Base-by-base conservation (phyloP, 2,888 invertebrate genomes). In the Heteromyza rotundicornis region DNA sequence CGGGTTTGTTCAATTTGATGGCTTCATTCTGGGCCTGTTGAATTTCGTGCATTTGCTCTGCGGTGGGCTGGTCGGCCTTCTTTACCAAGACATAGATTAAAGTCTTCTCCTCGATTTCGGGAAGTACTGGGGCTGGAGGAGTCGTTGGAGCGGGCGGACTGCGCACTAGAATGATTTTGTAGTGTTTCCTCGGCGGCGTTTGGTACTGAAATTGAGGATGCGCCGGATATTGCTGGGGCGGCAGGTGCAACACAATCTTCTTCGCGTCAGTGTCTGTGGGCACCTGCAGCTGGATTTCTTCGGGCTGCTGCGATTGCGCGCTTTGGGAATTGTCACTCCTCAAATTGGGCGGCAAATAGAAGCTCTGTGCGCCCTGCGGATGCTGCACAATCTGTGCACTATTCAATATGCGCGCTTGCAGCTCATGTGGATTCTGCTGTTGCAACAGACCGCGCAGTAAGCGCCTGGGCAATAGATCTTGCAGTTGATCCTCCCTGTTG, bases 191-290 rank as follows among this genome's bases (percentile, higher is more conserved):
- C 1, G 89, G 86, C 12, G 87, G 82, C 2, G 76, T 89, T 84
- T 49, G 91, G 47, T 63, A 65, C 54, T 64, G 65, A 86, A 59
- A 88, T 88, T 36, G 89, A 87, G 7, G 36, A 16, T 67, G 87
- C 86, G 54, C 57, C 2, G 60, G 61, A 22, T 63, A 59, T n/a
- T 64, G 61, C 56, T 64, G 66, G 14, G 92, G 92, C 22, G 93
- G 92, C 22, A 93, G 92, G 78, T 92, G 92, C 8, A 93, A 92
- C 84, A 92, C 92, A 2, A 93, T 92, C 79, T 92, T 92, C 75
- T 93, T 93, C 82, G 92, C 92, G 76, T 91, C 88, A 55, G 65
- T 63, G 14, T 62, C 61, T 17, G 64, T 66, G 8, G 66, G 69
- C 56, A 69, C 57, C 52, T 69, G 68, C 8, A 67, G 58, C 51